Percentiles rank a stretch among this genome's conserved stretches.
phyloP scores from a whole-genome alignment of 2,888 invertebrate genomes.

The Anthophora plumipes region DNA sequence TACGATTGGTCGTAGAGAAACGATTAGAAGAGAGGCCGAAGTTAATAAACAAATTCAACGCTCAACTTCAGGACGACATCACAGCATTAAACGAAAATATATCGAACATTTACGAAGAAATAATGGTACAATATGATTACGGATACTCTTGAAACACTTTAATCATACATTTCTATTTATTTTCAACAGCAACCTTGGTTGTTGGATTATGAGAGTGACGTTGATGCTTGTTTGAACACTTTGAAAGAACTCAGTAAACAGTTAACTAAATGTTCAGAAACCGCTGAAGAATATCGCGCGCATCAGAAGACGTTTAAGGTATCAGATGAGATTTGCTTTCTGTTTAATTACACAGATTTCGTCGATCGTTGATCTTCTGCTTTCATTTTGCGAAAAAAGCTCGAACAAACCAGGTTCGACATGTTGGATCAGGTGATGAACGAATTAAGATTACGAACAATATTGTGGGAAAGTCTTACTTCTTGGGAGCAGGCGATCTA shows the following conservation, averaged over 20 bases:
- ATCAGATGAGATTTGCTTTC: constrained; percentile 41
- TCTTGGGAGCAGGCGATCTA: constrained; percentile 90
- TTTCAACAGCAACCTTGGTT: constrained; percentile 89
- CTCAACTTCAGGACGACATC: constrained; percentile 92
- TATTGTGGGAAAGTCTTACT: constrained; percentile 92
- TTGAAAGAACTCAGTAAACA: constrained; percentile 88
- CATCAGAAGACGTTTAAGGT: constrained; percentile 95
- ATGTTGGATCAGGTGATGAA: constrained; percentile 92
- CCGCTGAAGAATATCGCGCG: constrained; percentile 90
- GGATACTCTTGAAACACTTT: background rate
- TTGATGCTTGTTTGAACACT: constrained; percentile 88
- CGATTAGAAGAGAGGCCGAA: constrained; percentile 89
- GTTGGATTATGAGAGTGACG: constrained; percentile 90
- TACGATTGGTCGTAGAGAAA: constrained; percentile 90
- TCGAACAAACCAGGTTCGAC: constrained; percentile 93
- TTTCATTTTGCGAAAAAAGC: constrained; percentile 84
- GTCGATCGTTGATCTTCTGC: background rate
- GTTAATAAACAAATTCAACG: constrained; percentile 90
- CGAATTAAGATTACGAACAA: constrained; percentile 91
- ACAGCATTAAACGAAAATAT: constrained; percentile 90
- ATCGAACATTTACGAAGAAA: constrained; percentile 90
- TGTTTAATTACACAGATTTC: background rate
- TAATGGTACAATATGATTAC: constrained; percentile 86
- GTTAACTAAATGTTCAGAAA: constrained; percentile 88
- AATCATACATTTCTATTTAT: fast-evolving